A percentile compares a stretch with the other conserved stretches of the same genome.
Conservation (phyloP, 2,888 invertebrate species). For the Isoperla grammatica region DNA sequence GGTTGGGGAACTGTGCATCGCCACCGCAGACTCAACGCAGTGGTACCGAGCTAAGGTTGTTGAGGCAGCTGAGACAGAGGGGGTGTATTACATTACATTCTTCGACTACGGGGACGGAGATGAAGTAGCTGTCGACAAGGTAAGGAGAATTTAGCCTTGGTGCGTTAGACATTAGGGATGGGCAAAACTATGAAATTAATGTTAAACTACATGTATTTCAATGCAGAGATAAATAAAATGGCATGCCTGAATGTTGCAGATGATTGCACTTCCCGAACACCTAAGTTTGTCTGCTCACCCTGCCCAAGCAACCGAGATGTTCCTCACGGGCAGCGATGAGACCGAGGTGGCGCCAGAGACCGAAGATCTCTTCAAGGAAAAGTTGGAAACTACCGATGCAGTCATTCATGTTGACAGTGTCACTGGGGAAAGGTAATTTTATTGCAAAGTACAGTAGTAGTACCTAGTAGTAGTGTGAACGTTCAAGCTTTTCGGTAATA, state of each 20-base stretch:
- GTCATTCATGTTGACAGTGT: conserved; percentile 47
- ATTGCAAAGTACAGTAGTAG: too few species aligned
- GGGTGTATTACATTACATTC: conserved; percentile 41
- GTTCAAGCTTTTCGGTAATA: too few species aligned
- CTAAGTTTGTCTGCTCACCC: conserved; percentile 42
- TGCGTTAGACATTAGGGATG: too few species aligned
- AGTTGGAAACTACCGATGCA: conserved; percentile 38
- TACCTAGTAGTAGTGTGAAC: too few species aligned
- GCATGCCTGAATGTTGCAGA: conserved; percentile 46
- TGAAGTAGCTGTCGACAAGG: conserved; percentile 43
- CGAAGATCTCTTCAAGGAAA: conserved; percentile 24
- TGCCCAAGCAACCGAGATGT: conserved; percentile 41
- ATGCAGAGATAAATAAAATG: too few species aligned
- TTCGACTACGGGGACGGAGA: conserved; percentile 46
- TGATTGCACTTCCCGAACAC: conserved; percentile 51
- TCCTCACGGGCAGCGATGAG: conserved; percentile 32
- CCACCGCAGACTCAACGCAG: conserved; percentile 41
- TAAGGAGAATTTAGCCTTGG: too few species aligned
- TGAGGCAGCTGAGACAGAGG: conserved; percentile 40
- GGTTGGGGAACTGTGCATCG: conserved; percentile 46
- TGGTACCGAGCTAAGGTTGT: conserved; percentile 46
- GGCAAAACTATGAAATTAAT: too few species aligned
- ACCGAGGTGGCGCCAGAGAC: conserved; percentile 26
- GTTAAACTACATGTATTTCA: too few species aligned
- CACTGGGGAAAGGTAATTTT: conserved; percentile 36